phyloP scores from a whole-genome alignment of 2,888 invertebrate genomes.

The Microplitis manilae region DNA sequence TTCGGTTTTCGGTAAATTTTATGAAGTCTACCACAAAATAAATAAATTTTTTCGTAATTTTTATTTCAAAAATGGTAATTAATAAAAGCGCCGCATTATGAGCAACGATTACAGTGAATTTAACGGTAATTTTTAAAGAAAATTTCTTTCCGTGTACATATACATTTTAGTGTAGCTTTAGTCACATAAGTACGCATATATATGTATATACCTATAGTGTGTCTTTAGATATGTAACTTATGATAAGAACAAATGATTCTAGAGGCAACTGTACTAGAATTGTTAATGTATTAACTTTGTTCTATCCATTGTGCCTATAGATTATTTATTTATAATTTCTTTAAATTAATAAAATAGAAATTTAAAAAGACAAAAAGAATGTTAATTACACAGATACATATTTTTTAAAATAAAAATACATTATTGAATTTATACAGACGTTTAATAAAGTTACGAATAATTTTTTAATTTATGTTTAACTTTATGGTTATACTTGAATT shows the following conservation, averaged over 20 bases:
- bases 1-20: no score
- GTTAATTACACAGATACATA: background rate
- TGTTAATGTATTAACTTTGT: background rate
- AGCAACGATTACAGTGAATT: no score
- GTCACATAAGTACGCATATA: slow-evolving; percentile 2
- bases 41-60: no score
- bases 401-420: background rate
- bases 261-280: background rate
- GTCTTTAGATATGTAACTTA: background rate
- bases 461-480: background rate
- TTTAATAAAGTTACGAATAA: background rate
- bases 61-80: no score
- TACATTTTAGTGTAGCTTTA: background rate
- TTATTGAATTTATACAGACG: background rate
- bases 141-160: no score
- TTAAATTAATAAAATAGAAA: no score
- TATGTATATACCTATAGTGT: background rate
- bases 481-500: background rate
- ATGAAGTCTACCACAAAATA: no score
- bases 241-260: background rate
- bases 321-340: no score
- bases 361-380: background rate
- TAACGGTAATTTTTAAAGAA: no score
- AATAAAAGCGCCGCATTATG: no score
- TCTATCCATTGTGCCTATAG: background rate